These are phyloP conservation scores for Globodera rostochiensis DNA, from an alignment of 1,140 invertebrate species.

Conservation along the genomic window DNA sequence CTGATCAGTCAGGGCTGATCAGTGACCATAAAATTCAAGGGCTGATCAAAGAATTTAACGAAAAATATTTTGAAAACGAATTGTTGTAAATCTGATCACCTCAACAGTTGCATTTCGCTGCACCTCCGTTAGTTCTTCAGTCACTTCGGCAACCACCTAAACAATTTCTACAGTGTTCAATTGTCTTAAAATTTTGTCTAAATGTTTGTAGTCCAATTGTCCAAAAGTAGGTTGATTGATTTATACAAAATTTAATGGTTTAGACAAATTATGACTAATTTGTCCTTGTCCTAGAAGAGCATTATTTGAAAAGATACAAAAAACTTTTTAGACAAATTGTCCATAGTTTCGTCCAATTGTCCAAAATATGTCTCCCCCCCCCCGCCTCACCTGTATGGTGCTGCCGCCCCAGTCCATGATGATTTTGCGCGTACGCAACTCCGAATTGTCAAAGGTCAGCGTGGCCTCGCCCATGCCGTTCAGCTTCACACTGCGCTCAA, in stretches of 20 bases:
- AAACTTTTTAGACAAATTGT: neutral
- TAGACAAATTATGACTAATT: too few species aligned
- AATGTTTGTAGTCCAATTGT: neutral
- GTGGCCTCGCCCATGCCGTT: constrained; percentile 61
- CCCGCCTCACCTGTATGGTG: constrained; percentile 62
- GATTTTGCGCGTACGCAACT: constrained; percentile 54
- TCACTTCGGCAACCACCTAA: constrained; percentile 70
- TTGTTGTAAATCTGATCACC: constrained; percentile 19
- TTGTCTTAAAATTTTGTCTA: neutral
- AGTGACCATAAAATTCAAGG: neutral
- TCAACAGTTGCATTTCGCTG: constrained; percentile 71
- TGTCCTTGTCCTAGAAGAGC: too few species aligned
- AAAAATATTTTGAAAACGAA: too few species aligned
- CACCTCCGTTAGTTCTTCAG: constrained; percentile 72
- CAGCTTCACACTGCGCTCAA: constrained; percentile 65
- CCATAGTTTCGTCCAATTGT: neutral
- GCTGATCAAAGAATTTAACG: neutral
- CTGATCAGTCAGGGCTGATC: too few species aligned
- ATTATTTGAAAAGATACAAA: too few species aligned
- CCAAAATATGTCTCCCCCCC: too few species aligned
- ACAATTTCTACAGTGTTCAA: too few species aligned
- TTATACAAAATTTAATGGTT: too few species aligned
- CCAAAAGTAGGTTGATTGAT: neutral
- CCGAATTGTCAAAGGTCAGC: constrained; percentile 60
- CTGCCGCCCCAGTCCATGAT: constrained; percentile 68